A percentile compares a stretch with the other conserved stretches of the same genome.
Conservation (phyloP, 2,888 invertebrate species). For the Volucella zonaria region DNA sequence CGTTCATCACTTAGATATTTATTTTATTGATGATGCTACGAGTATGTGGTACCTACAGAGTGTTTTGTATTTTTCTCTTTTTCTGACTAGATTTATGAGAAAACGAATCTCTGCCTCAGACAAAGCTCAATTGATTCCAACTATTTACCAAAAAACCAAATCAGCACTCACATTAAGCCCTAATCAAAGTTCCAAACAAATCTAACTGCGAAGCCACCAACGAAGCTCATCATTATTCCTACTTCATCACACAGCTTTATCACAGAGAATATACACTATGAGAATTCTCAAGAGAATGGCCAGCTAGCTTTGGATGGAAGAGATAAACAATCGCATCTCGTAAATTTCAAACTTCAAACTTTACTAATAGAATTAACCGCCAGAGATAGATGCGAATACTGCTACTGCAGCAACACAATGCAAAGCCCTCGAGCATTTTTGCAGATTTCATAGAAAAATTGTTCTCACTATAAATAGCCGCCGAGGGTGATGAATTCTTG, state of each 20-base stretch:
- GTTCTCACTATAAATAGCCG: constrained; percentile 70
- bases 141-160: background rate
- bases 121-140: constrained; percentile 15
- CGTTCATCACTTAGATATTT: too few species aligned
- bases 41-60: too few species aligned
- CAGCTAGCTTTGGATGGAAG: constrained; percentile 40
- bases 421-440: constrained; percentile 20
- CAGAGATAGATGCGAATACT: background rate
- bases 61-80: too few species aligned
- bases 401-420: constrained; percentile 6
- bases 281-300: constrained; percentile 63
- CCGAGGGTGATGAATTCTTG: constrained; percentile 53
- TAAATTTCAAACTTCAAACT: constrained; percentile 78
- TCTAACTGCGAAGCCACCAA: background rate
- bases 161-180: constrained; percentile 5
- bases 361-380: constrained; percentile 74
- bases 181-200: constrained; percentile 10
- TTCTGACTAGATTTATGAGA: too few species aligned
- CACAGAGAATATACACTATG: constrained; percentile 25
- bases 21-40: too few species aligned
- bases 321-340: constrained; percentile 79
- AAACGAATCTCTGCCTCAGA: background rate
- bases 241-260: constrained; percentile 10
- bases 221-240: constrained; percentile 41
- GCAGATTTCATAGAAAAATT: constrained; percentile 42